Percentiles rank a stretch among this genome's conserved stretches.
Conservation (phyloP, 2,797 vertebrate genomes). For the Muscicapa comitata region DNA sequence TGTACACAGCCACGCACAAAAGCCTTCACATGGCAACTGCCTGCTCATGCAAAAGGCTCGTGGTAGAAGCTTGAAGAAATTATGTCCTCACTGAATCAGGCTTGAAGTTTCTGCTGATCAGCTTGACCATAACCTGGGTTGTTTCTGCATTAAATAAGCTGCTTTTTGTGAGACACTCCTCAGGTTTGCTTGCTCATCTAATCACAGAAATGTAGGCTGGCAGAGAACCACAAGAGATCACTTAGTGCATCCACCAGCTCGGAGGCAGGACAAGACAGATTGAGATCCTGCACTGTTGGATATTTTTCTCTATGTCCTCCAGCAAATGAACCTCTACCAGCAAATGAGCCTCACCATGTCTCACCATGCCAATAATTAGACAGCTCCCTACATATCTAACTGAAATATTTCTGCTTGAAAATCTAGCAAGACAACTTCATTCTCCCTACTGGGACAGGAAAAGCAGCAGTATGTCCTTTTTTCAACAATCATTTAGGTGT, state of each 20-base stretch:
- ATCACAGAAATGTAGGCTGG: not conserved
- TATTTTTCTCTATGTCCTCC: conserved; percentile 11
- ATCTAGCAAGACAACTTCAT: not conserved
- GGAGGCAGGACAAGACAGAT: not conserved
- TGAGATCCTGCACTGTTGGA: not conserved
- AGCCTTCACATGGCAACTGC: not conserved
- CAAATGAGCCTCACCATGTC: conserved; percentile 10
- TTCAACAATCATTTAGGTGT: not conserved
- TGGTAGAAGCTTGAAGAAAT: not conserved
- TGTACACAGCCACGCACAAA: not conserved
- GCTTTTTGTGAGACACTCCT: not conserved
- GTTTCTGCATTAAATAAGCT: not conserved
- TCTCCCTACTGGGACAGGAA: not conserved
- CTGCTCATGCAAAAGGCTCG: not conserved
- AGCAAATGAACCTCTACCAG: conserved; percentile 35
- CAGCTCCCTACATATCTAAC: not conserved
- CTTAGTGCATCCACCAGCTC: not conserved
- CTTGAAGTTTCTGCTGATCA: not conserved
- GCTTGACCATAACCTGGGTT: not conserved
- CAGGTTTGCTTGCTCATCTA: not conserved
- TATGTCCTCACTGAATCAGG: not conserved
- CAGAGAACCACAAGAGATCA: conserved; percentile 8
- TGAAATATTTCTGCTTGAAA: conserved; percentile 45
- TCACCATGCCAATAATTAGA: conserved; percentile 8
- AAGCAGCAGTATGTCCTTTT: not conserved